Percentiles rank a stretch among this genome's conserved stretches.
Conservation (phyloP, 2,888 invertebrate genomes). For the Phanerotoma sp. region DNA sequence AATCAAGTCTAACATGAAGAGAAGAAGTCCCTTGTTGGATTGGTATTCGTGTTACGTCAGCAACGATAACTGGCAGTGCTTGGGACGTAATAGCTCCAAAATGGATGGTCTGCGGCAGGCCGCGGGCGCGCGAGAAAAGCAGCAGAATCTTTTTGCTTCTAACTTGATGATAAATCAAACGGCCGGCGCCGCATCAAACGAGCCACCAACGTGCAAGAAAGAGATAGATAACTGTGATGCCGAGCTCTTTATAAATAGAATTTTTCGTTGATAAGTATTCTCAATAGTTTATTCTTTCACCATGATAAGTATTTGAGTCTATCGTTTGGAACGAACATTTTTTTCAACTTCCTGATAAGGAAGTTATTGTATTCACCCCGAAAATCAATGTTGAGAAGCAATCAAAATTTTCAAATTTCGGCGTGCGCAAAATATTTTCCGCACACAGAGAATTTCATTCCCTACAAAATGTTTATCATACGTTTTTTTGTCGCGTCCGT, state of each 20-base stretch:
- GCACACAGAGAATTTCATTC: too few relatives aligned
- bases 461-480: too few relatives aligned
- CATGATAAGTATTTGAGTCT: too few relatives aligned
- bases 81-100: slow-evolving; percentile 36
- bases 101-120: slow-evolving; percentile 37
- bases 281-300: not conserved
- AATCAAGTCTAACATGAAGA: slow-evolving; percentile 4
- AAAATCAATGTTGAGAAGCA: too few relatives aligned
- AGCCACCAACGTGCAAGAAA: slow-evolving; percentile 20
- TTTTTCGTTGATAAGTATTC: slow-evolving; percentile 20
- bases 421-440: too few relatives aligned
- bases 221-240: slow-evolving; percentile 14
- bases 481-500: too few relatives aligned
- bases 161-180: slow-evolving; percentile 38
- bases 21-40: slow-evolving; percentile 17
- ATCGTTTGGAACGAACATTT: too few relatives aligned
- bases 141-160: slow-evolving; percentile 30
- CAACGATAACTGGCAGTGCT: slow-evolving; percentile 37
- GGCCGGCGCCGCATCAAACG: slow-evolving; percentile 27
- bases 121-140: slow-evolving; percentile 30
- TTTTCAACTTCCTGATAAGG: too few relatives aligned
- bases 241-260: slow-evolving; percentile 10
- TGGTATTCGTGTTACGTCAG: slow-evolving; percentile 36
- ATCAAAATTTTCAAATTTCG: too few relatives aligned
- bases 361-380: too few relatives aligned